Base-by-base conservation (phyloP, 2,113 vertebrate species). In the Xiphophorus couchianus region DNA sequence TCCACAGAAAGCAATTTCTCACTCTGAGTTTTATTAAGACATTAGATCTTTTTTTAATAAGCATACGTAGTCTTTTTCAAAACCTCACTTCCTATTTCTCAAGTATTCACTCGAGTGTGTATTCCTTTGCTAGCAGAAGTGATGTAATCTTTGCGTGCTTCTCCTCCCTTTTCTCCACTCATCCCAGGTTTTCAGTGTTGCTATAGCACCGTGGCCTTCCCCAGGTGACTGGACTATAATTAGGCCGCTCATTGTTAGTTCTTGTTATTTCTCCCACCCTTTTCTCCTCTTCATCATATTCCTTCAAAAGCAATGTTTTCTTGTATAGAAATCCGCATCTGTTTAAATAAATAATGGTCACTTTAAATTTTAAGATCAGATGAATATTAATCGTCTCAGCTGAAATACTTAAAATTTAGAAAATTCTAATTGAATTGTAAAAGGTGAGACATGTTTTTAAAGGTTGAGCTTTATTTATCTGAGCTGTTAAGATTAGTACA, bases 171-270 rank as follows among this genome's bases (percentile, higher is more conserved):
- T 13, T 51, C 44, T 66, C 42, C 61, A 42, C 72, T 81, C 62
- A 48, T 77, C 78, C 73, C 73, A 76, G 69, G 76, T 79, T 78
- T 84, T 77, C 76, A 29, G 42, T 54, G 90, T 91, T 89, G 80
- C 84, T 76, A 88, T 91, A 82, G 87, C 80, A 11, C 39, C 69
- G 4, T 13, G 75, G 76, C 73, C 76, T 78, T 78, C 77, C 84
- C 78, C 73, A 80, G 83, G 81, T 74, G 76, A 78, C 77, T 66
- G 74, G 62, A 69, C 86, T 88, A 90, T 90, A 92, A 92, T 90
- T 90, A 90, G 85, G 82, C 69, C 19, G 12, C 69, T 37, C 33
- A 48, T 62, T 63, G 71, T 85, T 84, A 71, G 82, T 70, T 81
- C 71, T 74, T 7, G 4, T 71, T 62, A 11, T 68, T 66, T 69